Percentiles rank a stretch among this genome's conserved stretches.
Conservation (phyloP, 53 echinoderm and acorn worm species). For the Apostichopus leukothele region DNA sequence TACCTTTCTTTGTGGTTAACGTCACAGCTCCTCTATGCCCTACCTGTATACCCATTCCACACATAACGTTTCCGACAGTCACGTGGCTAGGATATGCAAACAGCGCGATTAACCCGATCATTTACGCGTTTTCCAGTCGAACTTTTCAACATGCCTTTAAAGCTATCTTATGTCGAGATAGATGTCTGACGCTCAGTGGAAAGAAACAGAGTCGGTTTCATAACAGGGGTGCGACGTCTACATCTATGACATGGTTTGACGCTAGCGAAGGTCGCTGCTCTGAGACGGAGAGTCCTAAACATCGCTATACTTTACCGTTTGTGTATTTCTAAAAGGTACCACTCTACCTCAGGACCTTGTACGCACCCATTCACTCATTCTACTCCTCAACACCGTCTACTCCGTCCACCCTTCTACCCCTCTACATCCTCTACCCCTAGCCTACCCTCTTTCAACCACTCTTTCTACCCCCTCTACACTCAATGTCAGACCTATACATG, state of each 20-base stretch:
- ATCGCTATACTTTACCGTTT: conserved; percentile 30
- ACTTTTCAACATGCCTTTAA: conserved; percentile 86
- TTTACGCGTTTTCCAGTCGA: conserved; percentile 90
- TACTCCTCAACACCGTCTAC: too few species aligned
- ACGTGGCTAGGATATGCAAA: conserved; percentile 92
- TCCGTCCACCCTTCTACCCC: too few species aligned
- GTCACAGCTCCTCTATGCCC: conserved; percentile 74
- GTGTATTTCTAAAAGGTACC: conserved; percentile 15
- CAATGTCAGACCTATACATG: too few species aligned
- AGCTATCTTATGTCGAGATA: conserved; percentile 67
- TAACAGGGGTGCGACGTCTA: conserved; percentile 3
- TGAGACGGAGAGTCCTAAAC: conserved; percentile 27
- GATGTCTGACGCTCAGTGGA: neutral
- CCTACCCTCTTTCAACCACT: too few species aligned
- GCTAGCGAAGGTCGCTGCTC: conserved; percentile 33
- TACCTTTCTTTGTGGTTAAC: conserved; percentile 93
- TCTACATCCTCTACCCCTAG: too few species aligned
- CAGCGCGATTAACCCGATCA: conserved; percentile 85
- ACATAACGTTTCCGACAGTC: conserved; percentile 65
- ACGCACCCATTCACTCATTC: too few species aligned
- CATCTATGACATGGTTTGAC: conserved; percentile 46
- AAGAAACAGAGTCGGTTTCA: neutral
- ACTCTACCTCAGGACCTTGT: too few species aligned
- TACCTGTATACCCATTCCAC: conserved; percentile 61
- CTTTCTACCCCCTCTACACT: too few species aligned